Evolutionary conservation across 2,888 invertebrate genomes (phyloP).

Genomic region (Chironomus tentans): DNA sequence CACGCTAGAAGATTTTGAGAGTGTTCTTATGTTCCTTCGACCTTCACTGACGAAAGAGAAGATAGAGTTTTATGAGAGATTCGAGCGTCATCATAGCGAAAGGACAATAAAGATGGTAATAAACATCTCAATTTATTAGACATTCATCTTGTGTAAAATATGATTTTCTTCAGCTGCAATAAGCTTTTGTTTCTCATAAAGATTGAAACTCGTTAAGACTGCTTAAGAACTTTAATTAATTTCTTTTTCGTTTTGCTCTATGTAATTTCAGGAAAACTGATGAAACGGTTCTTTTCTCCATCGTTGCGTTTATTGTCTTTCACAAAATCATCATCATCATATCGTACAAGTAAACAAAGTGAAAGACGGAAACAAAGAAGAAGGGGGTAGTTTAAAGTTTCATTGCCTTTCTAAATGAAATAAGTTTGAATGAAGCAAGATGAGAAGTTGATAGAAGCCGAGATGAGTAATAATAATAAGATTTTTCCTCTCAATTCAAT

Average conservation of each 20-base stretch:
- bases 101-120: too few species aligned
- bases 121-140: too few species aligned
- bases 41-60: conserved; percentile 42
- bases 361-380: not conserved
- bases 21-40: conserved; percentile 37
- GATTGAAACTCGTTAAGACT: not conserved
- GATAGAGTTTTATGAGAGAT: conserved; percentile 39
- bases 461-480: too few species aligned
- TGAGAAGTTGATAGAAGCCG: too few species aligned
- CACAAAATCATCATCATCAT: not conserved
- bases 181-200: not conserved
- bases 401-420: not conserved
- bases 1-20: conserved; percentile 38
- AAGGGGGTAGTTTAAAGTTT: too few species aligned
- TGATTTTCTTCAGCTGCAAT: too few species aligned
- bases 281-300: not conserved
- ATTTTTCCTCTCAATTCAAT: not conserved
- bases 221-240: not conserved
- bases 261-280: not conserved
- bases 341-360: not conserved
- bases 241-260: not conserved
- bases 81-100: conserved; percentile 33
- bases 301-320: not conserved
- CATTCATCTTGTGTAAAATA: too few species aligned
- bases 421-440: not conserved